Conservation (phyloP, 2,113 vertebrate species). For the Chamaea fasciata region DNA sequence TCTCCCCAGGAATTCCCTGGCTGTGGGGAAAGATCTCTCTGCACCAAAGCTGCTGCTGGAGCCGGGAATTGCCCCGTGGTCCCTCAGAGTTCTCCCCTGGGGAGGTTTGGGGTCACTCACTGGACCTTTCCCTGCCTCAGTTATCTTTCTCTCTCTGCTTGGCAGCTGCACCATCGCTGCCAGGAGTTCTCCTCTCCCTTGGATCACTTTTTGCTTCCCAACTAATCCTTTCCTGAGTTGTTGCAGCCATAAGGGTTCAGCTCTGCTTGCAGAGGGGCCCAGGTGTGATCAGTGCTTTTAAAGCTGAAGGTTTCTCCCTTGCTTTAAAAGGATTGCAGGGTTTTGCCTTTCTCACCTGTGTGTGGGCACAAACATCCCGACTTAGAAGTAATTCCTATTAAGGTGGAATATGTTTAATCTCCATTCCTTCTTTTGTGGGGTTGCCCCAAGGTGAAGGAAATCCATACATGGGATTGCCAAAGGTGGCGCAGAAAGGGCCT, state of each 20-base stretch:
- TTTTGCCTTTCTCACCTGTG: background rate
- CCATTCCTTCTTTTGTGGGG: fast-evolving
- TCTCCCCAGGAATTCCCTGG: background rate
- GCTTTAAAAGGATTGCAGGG: background rate
- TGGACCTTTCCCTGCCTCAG: background rate
- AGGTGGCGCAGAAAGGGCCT: background rate
- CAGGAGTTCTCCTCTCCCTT: background rate
- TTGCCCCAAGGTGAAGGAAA: background rate
- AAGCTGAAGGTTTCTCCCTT: background rate
- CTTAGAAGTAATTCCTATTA: background rate
- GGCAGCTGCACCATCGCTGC: background rate
- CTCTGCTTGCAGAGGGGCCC: background rate
- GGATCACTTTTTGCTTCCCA: background rate
- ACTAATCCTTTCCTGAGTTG: background rate
- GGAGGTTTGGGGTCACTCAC: background rate
- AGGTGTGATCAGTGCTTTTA: background rate
- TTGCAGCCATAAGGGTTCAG: background rate
- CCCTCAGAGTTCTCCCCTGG: background rate
- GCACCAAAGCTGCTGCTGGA: fast-evolving
- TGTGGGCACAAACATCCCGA: background rate
- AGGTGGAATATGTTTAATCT: background rate
- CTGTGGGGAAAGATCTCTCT: fast-evolving
- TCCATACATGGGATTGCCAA: fast-evolving
- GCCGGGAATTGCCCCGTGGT: fast-evolving
- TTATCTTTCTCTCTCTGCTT: background rate